A percentile compares a stretch with the other conserved stretches of the same genome.
Conservation (phyloP, 2,797 vertebrate genomes). For the Graptemys geographica region DNA sequence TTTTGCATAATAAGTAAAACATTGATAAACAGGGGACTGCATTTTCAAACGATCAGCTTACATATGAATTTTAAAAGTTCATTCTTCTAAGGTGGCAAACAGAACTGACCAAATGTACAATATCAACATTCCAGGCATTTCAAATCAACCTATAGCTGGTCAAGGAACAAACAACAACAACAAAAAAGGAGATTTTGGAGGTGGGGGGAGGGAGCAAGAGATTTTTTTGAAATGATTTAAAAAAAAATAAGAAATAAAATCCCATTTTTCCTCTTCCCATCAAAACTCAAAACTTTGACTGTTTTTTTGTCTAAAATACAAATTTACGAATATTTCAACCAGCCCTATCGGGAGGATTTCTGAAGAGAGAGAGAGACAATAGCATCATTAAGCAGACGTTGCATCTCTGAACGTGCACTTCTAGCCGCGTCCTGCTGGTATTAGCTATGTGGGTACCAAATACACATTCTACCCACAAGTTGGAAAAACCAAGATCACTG, state of each 20-base stretch:
- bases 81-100: not conserved
- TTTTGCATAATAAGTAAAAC: not conserved
- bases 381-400: not conserved
- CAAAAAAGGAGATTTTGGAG: not conserved
- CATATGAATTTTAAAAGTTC: not conserved
- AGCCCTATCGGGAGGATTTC: not conserved
- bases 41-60: not conserved
- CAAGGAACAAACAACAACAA: not conserved
- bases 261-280: not conserved
- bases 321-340: not conserved
- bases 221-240: not conserved
- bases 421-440: not conserved
- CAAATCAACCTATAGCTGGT: not conserved
- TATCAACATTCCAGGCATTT: not conserved
- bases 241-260: not conserved
- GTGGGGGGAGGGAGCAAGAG: not conserved
- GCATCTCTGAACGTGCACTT: accelerated
- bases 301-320: not conserved
- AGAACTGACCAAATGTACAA: not conserved
- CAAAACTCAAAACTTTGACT: not conserved
- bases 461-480: not conserved
- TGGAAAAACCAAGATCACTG: not conserved
- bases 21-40: not conserved
- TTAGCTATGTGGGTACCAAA: not conserved
- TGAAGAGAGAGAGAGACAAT: accelerated